Percentiles rank a stretch among this genome's conserved stretches.
phyloP scores from a whole-genome alignment of 2,797 vertebrate species.

The Gadopsis bispinosus region DNA sequence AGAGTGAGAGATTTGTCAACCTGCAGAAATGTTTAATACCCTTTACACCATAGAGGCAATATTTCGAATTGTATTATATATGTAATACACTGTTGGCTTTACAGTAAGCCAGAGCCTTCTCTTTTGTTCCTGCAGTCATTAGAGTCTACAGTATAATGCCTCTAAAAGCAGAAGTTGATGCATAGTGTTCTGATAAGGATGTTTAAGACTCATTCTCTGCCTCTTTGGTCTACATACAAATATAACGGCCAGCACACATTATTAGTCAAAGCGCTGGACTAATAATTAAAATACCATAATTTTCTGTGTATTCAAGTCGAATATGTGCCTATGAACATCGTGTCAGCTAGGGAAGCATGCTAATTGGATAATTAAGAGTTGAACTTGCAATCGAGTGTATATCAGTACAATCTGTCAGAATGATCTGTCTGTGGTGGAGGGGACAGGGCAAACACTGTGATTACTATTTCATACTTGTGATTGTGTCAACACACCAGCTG shows the following conservation, averaged over 20 bases:
- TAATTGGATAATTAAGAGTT: constrained; percentile 37
- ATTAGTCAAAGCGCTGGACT: constrained; percentile 16
- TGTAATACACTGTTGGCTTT: neutral
- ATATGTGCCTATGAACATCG: constrained; percentile 33
- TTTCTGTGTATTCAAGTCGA: constrained; percentile 36
- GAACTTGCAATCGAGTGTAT: constrained; percentile 17
- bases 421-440: constrained; percentile 14
- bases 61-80: neutral
- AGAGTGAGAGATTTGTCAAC: constrained; percentile 9
- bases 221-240: constrained; percentile 17
- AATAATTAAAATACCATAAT: constrained; percentile 28
- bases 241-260: constrained; percentile 24
- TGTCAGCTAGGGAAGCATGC: constrained; percentile 10
- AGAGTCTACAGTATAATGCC: neutral
- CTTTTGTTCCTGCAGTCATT: constrained; percentile 18
- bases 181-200: neutral
- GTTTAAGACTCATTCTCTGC: constrained; percentile 20
- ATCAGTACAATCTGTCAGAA: constrained; percentile 18
- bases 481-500: constrained; percentile 4
- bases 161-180: neutral
- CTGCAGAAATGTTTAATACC: neutral
- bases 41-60: neutral
- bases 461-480: neutral
- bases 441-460: neutral
- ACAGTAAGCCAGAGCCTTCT: neutral